Conservation (phyloP, 2,797 vertebrate species). For the Bradypodion ventrale region DNA sequence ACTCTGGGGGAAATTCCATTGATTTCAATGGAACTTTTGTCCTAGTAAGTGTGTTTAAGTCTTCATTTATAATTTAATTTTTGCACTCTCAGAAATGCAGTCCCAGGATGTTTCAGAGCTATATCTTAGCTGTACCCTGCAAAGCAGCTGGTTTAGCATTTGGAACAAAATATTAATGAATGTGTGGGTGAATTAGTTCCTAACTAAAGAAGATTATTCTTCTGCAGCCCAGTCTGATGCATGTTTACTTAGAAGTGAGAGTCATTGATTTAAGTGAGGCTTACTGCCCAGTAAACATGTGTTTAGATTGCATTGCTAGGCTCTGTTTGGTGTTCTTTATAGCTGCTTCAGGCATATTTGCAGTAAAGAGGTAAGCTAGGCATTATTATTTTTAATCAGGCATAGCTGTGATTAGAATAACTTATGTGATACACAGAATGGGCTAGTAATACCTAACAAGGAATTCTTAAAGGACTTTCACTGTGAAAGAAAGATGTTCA, state of each 20-base stretch:
- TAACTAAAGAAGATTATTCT: not conserved
- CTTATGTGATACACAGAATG: not conserved
- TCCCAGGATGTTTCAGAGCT: not conserved
- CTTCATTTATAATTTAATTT: not conserved
- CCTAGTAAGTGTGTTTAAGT: not conserved
- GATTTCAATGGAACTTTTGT: not conserved
- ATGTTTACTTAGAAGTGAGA: slow-evolving; percentile 15
- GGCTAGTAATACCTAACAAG: not conserved
- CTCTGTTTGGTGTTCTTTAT: not conserved
- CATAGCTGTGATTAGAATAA: not conserved
- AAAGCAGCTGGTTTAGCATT: not conserved
- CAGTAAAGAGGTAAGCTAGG: not conserved
- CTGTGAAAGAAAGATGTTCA: too few species aligned
- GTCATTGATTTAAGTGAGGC: not conserved
- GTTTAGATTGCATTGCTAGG: not conserved
- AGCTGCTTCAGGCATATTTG: not conserved
- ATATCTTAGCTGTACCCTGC: not conserved
- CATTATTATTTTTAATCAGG: not conserved
- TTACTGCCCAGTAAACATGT: not conserved
- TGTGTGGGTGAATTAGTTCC: not conserved
- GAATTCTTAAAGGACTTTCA: not conserved
- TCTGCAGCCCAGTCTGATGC: not conserved
- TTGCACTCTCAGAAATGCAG: not conserved
- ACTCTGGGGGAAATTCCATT: not conserved
- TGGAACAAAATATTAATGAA: not conserved